Evolutionary conservation across 2,888 invertebrate species (phyloP).

Genomic region (Brassicogethes aeneus): DNA sequence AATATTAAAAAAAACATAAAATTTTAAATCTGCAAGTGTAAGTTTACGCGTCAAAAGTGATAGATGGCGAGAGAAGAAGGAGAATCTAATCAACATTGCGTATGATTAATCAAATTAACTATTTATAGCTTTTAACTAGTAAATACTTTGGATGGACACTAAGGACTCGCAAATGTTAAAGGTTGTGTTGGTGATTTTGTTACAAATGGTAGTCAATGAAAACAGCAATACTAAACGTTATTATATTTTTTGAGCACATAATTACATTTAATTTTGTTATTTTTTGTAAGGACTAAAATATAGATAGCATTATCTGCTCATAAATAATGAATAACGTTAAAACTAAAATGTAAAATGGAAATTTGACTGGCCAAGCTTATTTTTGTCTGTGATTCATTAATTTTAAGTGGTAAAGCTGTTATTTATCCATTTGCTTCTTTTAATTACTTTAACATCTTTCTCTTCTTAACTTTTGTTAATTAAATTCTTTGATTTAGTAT

Average conservation of each 20-base stretch:
- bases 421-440: conserved; percentile 4
- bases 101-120: not conserved
- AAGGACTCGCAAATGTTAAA: conserved; percentile 2
- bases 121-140: not conserved
- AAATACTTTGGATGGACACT: not conserved
- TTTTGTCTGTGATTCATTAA: conserved; percentile 38
- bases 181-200: conserved; percentile 6
- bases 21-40: conserved; percentile 9
- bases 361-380: conserved; percentile 35
- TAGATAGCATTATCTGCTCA: not conserved
- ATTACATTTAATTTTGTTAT: no score
- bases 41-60: conserved; percentile 10
- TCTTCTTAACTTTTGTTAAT: not conserved
- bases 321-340: not conserved
- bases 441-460: not conserved
- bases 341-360: conserved; percentile 3
- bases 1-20: conserved; percentile 6
- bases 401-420: conserved; percentile 28
- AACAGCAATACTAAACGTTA: conserved; percentile 16
- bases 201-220: conserved; percentile 16
- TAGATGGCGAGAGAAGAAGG: conserved; percentile 6
- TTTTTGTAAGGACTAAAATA: no score
- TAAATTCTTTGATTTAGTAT: conserved; percentile 11
- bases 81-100: not conserved
- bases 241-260: no score